phyloP scores from a whole-genome alignment of 1,140 invertebrate genomes.

The Dufourea novaeangliae region DNA sequence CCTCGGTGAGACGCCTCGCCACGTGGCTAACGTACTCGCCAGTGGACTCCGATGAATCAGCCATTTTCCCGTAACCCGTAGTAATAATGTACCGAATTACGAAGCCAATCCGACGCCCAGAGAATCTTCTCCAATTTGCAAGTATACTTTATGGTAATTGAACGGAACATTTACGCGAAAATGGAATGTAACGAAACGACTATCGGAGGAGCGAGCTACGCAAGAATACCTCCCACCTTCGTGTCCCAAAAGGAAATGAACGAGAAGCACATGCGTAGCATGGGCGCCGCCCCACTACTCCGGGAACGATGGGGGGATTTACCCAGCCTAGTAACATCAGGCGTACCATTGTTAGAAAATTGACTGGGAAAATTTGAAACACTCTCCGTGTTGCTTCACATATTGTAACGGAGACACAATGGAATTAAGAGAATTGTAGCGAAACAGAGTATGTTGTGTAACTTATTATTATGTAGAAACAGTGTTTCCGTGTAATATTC shows the following conservation, averaged over 20 bases:
- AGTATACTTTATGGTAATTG: background rate
- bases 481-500: background rate
- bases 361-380: slow-evolving; percentile 7
- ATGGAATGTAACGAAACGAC: background rate
- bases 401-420: slow-evolving; percentile 11
- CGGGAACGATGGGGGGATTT: background rate
- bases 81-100: background rate
- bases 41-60: slow-evolving; percentile 22
- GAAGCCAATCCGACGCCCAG: too few species aligned
- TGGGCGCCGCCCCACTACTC: background rate
- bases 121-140: background rate
- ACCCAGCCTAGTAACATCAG: slow-evolving; percentile 15
- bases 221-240: background rate
- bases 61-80: slow-evolving; percentile 43
- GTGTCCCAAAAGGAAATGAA: slow-evolving; percentile 66
- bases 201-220: background rate
- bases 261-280: slow-evolving; percentile 30
- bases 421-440: background rate
- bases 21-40: slow-evolving; percentile 76
- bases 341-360: background rate
- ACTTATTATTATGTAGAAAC: background rate
- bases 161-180: background rate
- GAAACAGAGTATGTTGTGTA: background rate
- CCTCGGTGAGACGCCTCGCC: slow-evolving; percentile 82
- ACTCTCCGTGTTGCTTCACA: background rate